Base-by-base conservation (phyloP, 2,113 vertebrate species). In the Bujurquina vittata region DNA sequence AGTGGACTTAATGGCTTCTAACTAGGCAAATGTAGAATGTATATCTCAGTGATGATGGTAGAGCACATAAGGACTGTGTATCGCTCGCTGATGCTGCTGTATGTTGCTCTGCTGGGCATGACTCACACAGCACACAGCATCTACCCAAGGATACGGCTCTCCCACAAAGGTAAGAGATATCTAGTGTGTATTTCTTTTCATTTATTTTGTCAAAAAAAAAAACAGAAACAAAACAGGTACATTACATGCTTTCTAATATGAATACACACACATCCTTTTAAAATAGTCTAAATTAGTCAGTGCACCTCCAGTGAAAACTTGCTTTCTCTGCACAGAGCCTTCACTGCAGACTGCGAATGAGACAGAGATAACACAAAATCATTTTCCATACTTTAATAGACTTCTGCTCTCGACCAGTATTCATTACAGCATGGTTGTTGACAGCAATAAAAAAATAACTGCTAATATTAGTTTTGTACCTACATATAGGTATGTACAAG, bases 71-170 rank as follows among this genome's bases (percentile, higher is more conserved):
- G 78, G 89, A 88, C 67, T 81, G 76, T 79, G 75, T 84, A 55
- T 89, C 79, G 83, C 85, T 86, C 84, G 12, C 40, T 89, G 75
- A 90, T 93, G 90, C 87, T 93, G 80, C 76, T 93, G 77, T 85
- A 46, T 84, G 40, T 91, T 23, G 54, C 72, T 80, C 67, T 90
- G 86, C 56, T 85, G 84, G 84, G 81, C 49, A 76, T 75, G 31
- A 75, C 85, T 77, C 87, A 80, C 62, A 37, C 91, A 35, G 90
- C 85, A 12, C 80, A 84, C 40, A 91, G 85, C 85, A 75, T 89
- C 85, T 90, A 94, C 37, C 94, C 94, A 14, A 92, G 94, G 77
- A 94, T 95, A 90, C 87, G 93, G 17, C 93, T 95, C 81, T 93
- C 94, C 15, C 79, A 95, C 84, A 90, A 91, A 90, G 94, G 94